Evolutionary conservation across 2,113 vertebrate genomes (phyloP).

Genomic region (Fulica atra): DNA sequence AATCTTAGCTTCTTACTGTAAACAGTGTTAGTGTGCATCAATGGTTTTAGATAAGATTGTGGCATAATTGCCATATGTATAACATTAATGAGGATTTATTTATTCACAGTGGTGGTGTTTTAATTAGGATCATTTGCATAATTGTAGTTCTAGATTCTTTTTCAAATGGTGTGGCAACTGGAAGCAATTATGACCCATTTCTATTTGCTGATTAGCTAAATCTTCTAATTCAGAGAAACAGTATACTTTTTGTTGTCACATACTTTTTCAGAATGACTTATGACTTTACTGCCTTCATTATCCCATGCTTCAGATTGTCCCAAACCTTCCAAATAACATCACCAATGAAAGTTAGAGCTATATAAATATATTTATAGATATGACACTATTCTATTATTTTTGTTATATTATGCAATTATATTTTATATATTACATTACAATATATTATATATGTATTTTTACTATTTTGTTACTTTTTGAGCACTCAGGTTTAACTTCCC

Average conservation of each 20-base stretch:
- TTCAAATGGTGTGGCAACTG: background rate
- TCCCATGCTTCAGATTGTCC: background rate
- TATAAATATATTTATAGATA: background rate
- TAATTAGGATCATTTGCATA: background rate
- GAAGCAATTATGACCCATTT: background rate
- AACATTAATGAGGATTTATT: background rate
- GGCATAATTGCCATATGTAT: background rate
- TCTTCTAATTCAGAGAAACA: background rate
- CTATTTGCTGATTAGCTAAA: background rate
- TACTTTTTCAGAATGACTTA: background rate
- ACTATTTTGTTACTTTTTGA: background rate
- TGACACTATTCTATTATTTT: background rate
- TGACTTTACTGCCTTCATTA: background rate
- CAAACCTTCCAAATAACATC: background rate
- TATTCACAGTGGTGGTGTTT: background rate
- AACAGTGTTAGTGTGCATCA: background rate
- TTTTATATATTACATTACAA: background rate
- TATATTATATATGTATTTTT: background rate
- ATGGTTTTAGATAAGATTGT: background rate
- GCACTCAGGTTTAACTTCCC: background rate
- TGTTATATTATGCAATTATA: too few species aligned
- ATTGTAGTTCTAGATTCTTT: background rate
- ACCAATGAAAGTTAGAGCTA: background rate
- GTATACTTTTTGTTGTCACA: background rate
- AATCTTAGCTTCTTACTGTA: background rate